Evolutionary conservation across 2,888 invertebrate genomes (phyloP), one percentile per base, ranked within the genome.

Genomic region (Achlya flavicornis): DNA sequence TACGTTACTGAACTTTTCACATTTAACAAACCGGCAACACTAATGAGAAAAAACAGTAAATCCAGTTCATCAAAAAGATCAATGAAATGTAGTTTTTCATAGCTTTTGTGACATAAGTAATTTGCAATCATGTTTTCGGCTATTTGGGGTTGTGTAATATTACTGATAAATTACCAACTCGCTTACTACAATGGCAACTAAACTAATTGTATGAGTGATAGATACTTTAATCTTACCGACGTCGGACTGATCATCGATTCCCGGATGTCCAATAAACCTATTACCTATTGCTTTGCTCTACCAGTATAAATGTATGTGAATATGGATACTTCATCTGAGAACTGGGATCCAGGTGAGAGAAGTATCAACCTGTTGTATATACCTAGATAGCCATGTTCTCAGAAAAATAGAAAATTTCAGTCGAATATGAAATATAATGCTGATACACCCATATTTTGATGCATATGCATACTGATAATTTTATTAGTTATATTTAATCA

Each of bases 271-370:
- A 53, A 53, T 53, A 53, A 53, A 3, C 7, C 10, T 53, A 41
- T 41, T 19, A 62, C 59, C 43, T 62, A 38, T 53, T 64, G 6
- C 48, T 61, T 66, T 64, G 46, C 63, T 63, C 64, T 53, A 53
- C 48, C 57, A 69, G 65, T 65, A 63, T 66, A 68, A 61, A 71
- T 73, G 69, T 73, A 79, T 79, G 78, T 80, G 74, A 84, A 80
- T 67, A 90, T 91, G 90, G 91, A 91, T 69, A 78, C 84, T 65
- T 69, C 87, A 53, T 73, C 87, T 67, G 91, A 91, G 71, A 90
- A 86, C 72, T 92, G 92, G 93, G 92, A 92, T 70, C 92, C 93
- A 79, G 89, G 92, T 92, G 79, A 65, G 41, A 41, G 1, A 26
- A 10, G 0, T 41, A 7, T 35, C 4, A 35, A 7, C 35, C 5